Base-by-base conservation (phyloP, 2,888 invertebrate species). In the Pediacus dermestoides region DNA sequence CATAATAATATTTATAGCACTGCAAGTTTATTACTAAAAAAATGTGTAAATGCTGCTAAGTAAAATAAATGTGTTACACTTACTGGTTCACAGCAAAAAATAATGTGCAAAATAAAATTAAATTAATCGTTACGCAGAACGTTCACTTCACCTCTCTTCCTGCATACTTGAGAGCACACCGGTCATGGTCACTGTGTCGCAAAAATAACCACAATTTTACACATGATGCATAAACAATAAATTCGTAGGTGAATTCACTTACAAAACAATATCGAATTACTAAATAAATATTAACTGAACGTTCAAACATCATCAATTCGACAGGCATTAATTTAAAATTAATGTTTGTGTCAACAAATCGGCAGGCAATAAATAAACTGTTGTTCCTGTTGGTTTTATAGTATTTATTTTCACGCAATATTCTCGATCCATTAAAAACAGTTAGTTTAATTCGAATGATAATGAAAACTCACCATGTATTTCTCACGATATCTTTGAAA, bases 401-500 rank as follows among this genome's bases (percentile, higher is more conserved):
- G 23, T 23, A 23, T 23, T 23, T 18, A 18, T 18, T 23, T 23
- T 23, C 23, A 23, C 23, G 23, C 23, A 23, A 23, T 23, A n/a
- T 9, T 9, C 10, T 23, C n/a, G 8, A 23, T 23, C 23, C 23
- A 23, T 23, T 23, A 23, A 23, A 23, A 23, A 23, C 23, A 23
- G 23, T 23, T 23, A 23, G 18, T 4, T 9, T 33, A 16, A 9
- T 18, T 22, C 12, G 12, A 22, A 22, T 33, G 33, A 33, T 33
- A 33, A 33, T 33, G 23, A 33, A 33, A 18, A 14, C 18, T n/a
- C 12, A 14, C 33, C 12, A 16, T 9, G 9, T n/a, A 41, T 23
- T 38, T 42, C 37, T 34, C 42, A 42, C 42, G 42, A 42, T 41
- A 21, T 41, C 37, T 18, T 12, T 12, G 25, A 23, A 21, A 37